Conservation (phyloP, 2,797 vertebrate species). For the Gallinago stenura region DNA sequence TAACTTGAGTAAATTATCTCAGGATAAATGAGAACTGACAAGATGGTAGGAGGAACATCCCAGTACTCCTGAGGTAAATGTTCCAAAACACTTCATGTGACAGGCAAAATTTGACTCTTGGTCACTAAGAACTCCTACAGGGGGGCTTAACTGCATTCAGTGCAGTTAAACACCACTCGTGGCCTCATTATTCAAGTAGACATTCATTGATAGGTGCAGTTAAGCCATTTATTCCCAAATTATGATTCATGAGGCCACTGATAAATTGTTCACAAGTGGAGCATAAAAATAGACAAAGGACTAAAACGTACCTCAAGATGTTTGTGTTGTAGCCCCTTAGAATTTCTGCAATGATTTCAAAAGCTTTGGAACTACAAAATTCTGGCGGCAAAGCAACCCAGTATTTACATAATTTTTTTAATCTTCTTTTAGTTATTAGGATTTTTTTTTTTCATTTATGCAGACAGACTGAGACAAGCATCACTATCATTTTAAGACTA, state of each 20-base stretch:
- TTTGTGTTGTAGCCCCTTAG: not conserved
- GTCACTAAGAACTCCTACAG: not conserved
- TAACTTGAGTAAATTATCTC: not conserved
- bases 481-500: not conserved
- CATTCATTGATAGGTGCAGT: not conserved
- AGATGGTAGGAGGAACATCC: not conserved
- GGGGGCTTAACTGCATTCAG: not conserved
- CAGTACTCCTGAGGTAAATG: not conserved
- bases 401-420: not conserved
- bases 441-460: slow-evolving; percentile 22
- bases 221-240: not conserved
- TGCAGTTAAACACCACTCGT: not conserved
- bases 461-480: not conserved
- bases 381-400: not conserved
- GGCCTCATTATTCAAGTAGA: not conserved
- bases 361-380: not conserved
- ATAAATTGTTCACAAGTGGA: not conserved
- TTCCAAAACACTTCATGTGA: not conserved
- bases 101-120: not conserved
- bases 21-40: not conserved
- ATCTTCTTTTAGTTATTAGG: not conserved
- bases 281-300: not conserved
- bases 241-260: not conserved
- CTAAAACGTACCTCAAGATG: not conserved
- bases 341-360: not conserved